A percentile compares a stretch with the other conserved stretches of the same genome.
Conservation (phyloP, 2,797 vertebrate genomes). For the Mus caroli region DNA sequence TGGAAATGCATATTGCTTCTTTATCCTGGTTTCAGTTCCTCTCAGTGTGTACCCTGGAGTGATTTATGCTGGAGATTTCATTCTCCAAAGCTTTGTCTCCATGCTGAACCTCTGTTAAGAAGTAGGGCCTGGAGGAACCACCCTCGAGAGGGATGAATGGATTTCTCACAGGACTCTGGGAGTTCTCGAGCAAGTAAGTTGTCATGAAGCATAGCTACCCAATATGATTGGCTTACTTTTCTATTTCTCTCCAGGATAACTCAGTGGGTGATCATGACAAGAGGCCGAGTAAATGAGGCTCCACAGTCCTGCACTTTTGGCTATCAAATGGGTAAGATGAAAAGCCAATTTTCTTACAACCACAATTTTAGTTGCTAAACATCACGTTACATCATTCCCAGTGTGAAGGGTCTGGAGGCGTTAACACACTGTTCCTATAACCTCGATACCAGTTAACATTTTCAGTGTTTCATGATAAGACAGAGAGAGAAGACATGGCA, state of each 20-base stretch:
- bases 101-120: not conserved
- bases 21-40: not conserved
- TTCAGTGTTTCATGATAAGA: not conserved
- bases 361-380: not conserved
- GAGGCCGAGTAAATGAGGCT: not conserved
- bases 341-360: not conserved
- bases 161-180: not conserved
- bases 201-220: not conserved
- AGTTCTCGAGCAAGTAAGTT: not conserved
- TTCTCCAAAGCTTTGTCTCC: not conserved
- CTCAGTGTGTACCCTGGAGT: not conserved
- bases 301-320: not conserved
- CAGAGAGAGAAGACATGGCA: not conserved
- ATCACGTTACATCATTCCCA: not conserved
- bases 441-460: not conserved
- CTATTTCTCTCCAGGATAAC: not conserved
- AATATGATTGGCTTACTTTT: not conserved
- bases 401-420: not conserved
- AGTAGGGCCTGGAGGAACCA: not conserved
- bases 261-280: rapidly evolving
- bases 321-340: not conserved
- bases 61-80: not conserved
- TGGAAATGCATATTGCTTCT: not conserved
- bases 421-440: not conserved
- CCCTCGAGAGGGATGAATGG: not conserved